Percentiles rank a stretch among this genome's conserved stretches.
Evolutionary conservation across 2,797 vertebrate genomes (phyloP).

Genomic region (Notamacropus eugenii): DNA sequence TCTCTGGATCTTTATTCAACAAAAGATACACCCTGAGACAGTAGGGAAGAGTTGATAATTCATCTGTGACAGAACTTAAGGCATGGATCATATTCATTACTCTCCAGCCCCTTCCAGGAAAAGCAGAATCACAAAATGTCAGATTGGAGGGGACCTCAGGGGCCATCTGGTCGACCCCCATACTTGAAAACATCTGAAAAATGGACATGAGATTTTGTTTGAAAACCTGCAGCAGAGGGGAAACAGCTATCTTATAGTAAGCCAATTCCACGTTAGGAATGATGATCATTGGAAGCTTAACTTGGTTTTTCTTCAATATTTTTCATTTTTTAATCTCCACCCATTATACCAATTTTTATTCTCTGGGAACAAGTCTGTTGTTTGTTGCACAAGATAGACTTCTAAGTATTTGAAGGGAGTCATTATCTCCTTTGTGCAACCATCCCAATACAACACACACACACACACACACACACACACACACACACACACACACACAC

Average conservation of each 20-base stretch:
- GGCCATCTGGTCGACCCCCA: background rate
- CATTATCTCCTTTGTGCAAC: background rate
- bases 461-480: background rate
- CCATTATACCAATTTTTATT: background rate
- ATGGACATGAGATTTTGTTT: background rate
- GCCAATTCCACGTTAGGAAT: background rate
- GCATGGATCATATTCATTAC: background rate
- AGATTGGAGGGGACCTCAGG: background rate
- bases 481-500: background rate
- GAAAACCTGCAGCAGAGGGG: background rate
- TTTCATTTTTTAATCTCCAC: background rate
- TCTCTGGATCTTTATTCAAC: background rate
- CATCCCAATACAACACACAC: background rate
- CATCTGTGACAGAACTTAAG: background rate
- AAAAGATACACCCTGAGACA: background rate
- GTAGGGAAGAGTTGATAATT: background rate
- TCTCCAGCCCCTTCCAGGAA: background rate
- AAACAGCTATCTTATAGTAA: background rate
- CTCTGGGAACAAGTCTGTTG: background rate
- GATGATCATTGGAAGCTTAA: background rate
- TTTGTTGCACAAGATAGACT: background rate
- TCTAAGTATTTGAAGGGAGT: background rate
- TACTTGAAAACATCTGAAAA: background rate
- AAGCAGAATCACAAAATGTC: background rate
- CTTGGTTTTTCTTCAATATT: background rate